Evolutionary conservation across 1,140 invertebrate species (phyloP), one percentile per base, ranked within the genome.

Genomic region (Drosophila nannoptera): DNA sequence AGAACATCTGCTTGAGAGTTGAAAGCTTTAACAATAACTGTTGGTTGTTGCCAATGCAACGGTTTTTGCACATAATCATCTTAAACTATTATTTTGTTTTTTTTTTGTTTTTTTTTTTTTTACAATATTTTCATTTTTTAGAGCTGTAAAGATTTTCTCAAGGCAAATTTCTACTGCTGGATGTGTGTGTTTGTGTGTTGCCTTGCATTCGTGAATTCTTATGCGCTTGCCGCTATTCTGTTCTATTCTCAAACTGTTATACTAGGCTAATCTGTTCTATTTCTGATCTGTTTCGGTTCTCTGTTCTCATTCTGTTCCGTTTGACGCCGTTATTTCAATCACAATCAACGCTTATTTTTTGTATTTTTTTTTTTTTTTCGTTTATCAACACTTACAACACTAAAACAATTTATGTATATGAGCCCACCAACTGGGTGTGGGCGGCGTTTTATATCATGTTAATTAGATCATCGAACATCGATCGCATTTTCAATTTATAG

Each of bases 291-390:
- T 11, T 62, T 56, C 22, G 36, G 14, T 76, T 53, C 58, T 12
- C 11, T 64, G 38, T 46, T 70, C 38, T 66, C 38, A 16, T 29
- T 62, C 66, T 62, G 33, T 59, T 78, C 32, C 43, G 48, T 46
- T 55, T 61, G 42, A 73, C 75, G 71, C 71, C 66, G 68, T 76
- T 52, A 59, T 61, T 55, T 58, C 59, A 81, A 87, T 87, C 82
- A 82, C 82, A 87, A 87, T 87, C 73, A 83, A 83, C 83, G 82
- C 78, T 87, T 22, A 22, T 22, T 72, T 68, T 54, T 36, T 65
- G 6, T 56, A 11, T 46, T 43, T 29, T 22, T 33, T 38, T 40
- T 38, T 12, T 40, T 29, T 16, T 55, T 52, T 59, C 53, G 58
- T 59, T 62, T 61, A 50, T 78, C 48, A 78, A 80, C 77, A 80